Conservation (phyloP, 2,797 vertebrate genomes). For the Chaunax sp. region DNA sequence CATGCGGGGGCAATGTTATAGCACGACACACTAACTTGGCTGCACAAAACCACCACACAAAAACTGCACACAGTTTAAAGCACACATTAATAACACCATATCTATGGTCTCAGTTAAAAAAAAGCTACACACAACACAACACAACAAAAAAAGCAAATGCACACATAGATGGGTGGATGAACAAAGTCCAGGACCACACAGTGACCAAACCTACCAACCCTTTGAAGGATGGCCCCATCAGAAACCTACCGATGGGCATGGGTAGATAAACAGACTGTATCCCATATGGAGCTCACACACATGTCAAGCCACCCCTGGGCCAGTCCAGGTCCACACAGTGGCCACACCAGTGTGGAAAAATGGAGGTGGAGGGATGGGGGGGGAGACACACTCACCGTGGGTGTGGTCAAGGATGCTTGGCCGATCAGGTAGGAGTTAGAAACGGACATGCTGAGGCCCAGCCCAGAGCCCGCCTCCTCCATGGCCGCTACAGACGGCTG, state of each 20-base stretch:
- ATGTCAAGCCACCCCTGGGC: slow-evolving; percentile 49
- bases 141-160: slow-evolving; percentile 48
- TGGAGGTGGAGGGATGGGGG: slow-evolving; percentile 26
- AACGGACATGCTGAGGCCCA: slow-evolving; percentile 96
- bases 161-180: slow-evolving; percentile 45
- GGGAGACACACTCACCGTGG: slow-evolving; percentile 78
- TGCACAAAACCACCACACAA: slow-evolving; percentile 25
- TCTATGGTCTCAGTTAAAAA: slow-evolving; percentile 8
- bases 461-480: slow-evolving; percentile 92
- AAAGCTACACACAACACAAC: slow-evolving; percentile 10
- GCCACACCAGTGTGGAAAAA: slow-evolving; percentile 42
- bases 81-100: slow-evolving; percentile 33
- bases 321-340: slow-evolving; percentile 63
- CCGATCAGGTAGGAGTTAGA: slow-evolving; percentile 99
- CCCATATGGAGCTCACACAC: slow-evolving; percentile 53
- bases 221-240: slow-evolving; percentile 7
- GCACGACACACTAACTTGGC: slow-evolving; percentile 31
- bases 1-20: slow-evolving; percentile 36
- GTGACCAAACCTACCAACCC: slow-evolving; percentile 33
- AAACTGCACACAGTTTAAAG: slow-evolving; percentile 40
- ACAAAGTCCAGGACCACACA: slow-evolving; percentile 55
- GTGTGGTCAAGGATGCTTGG: slow-evolving; percentile 93
- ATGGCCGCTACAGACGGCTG: slow-evolving; percentile 92
- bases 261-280: slow-evolving; percentile 35
- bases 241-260: slow-evolving; percentile 3